These are phyloP conservation scores for Botia almorhae DNA, from an alignment of 2,797 vertebrate species.

Conservation along the genomic window DNA sequence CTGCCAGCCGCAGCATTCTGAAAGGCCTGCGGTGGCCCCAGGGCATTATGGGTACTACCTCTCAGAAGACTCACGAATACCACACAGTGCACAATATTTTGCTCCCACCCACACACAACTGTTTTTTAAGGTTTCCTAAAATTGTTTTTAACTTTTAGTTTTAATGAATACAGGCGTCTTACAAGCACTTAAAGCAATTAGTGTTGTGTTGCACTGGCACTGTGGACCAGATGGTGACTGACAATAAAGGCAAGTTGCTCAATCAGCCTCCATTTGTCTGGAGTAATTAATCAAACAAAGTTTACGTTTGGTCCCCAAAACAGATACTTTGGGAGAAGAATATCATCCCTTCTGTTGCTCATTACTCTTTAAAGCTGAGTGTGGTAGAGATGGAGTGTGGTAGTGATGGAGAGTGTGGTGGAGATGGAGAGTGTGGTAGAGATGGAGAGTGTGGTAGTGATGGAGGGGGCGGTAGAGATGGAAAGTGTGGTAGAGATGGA, in stretches of 20 bases:
- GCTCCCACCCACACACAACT: conserved; percentile 32
- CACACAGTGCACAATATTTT: conserved; percentile 26
- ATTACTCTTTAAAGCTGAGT: conserved; percentile 77
- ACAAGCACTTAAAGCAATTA: conserved; percentile 83
- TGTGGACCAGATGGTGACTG: conserved; percentile 84
- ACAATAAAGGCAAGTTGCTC: conserved; percentile 83
- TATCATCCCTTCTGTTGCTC: conserved; percentile 82
- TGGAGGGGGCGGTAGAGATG: no score
- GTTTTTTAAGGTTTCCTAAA: conserved; percentile 41
- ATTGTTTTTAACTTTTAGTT: conserved; percentile 68
- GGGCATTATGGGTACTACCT: conserved; percentile 59
- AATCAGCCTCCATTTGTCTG: conserved; percentile 84
- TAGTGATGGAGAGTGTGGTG: conserved; percentile 18
- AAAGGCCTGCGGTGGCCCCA: conserved; percentile 65
- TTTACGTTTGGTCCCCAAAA: conserved; percentile 81
- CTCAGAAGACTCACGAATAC: conserved; percentile 34
- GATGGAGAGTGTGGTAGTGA: no score
- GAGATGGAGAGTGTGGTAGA: neutral
- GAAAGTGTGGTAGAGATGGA: neutral
- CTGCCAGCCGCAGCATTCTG: conserved; percentile 67
- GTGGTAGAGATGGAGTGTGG: neutral
- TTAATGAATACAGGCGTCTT: conserved; percentile 81
- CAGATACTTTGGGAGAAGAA: conserved; percentile 79
- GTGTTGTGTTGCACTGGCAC: conserved; percentile 77
- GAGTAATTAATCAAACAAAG: conserved; percentile 82